phyloP scores from a whole-genome alignment of 2,888 invertebrate species.

The Stenolophus ochropezus region DNA sequence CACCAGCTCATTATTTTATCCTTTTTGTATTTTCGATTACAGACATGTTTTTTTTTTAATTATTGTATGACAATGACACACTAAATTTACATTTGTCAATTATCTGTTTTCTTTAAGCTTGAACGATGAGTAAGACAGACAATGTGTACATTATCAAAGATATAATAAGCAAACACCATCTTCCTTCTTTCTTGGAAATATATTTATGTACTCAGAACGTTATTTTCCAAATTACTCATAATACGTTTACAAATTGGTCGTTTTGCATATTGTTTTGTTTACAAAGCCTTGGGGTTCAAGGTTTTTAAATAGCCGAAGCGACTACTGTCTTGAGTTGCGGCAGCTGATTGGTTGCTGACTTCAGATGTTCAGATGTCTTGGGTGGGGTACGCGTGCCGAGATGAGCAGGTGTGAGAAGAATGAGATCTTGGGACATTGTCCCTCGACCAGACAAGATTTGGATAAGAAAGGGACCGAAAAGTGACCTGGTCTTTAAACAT shows the following conservation, averaged over 20 bases:
- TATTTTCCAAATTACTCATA: background rate
- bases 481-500: too few species aligned
- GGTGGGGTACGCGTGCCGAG: conserved; percentile 50
- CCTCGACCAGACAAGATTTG: too few species aligned
- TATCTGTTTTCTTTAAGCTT: too few species aligned
- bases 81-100: too few species aligned
- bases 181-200: background rate
- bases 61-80: too few species aligned
- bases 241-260: too few species aligned
- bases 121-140: too few species aligned
- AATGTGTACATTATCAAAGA: background rate
- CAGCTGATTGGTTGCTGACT: conserved; percentile 16
- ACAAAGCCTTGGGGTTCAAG: conserved; percentile 40
- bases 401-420: conserved; percentile 20
- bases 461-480: too few species aligned
- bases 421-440: background rate
- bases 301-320: conserved; percentile 47
- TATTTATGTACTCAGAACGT: background rate
- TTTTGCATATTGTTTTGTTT: conserved; percentile 38
- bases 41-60: too few species aligned
- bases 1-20: too few species aligned
- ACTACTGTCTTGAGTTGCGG: background rate
- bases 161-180: background rate
- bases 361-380: conserved; percentile 9
- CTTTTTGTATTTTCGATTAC: too few species aligned